These are phyloP conservation scores for Pyrocephalus nanus DNA, from an alignment of 2,797 vertebrate species.

Conservation along the genomic window DNA sequence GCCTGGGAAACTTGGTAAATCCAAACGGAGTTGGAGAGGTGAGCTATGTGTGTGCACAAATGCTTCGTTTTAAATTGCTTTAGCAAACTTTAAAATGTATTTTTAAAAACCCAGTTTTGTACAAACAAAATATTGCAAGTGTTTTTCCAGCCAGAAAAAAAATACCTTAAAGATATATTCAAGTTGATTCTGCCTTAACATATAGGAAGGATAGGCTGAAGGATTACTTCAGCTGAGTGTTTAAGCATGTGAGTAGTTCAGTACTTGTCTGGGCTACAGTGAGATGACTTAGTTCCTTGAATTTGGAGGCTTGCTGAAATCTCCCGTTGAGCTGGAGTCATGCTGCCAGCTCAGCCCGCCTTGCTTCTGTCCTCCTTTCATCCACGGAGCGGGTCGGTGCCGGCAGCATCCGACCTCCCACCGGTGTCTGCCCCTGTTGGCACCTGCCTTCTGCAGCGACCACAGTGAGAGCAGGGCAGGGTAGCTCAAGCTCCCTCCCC, in stretches of 20 bases:
- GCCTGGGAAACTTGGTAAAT: neutral
- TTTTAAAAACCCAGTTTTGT: neutral
- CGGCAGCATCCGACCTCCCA: rapidly evolving
- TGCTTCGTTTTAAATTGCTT: neutral
- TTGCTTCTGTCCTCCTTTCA: neutral
- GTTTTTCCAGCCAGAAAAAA: neutral
- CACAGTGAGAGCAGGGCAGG: neutral
- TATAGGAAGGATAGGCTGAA: neutral
- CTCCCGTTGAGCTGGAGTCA: neutral
- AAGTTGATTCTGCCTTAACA: neutral
- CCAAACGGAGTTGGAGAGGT: neutral
- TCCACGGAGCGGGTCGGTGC: rapidly evolving
- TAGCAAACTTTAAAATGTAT: neutral
- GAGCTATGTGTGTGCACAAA: neutral
- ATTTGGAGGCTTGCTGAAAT: neutral
- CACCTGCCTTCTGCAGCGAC: neutral
- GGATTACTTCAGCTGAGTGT: neutral
- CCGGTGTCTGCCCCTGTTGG: neutral
- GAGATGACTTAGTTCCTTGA: neutral
- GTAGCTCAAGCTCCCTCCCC: neutral
- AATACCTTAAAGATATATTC: neutral
- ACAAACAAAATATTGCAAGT: neutral
- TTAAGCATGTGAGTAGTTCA: neutral
- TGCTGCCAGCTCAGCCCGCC: rapidly evolving
- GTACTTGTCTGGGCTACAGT: neutral